Conservation (phyloP, 2,888 invertebrate genomes). For the Aporophyla lueneburgensis region DNA sequence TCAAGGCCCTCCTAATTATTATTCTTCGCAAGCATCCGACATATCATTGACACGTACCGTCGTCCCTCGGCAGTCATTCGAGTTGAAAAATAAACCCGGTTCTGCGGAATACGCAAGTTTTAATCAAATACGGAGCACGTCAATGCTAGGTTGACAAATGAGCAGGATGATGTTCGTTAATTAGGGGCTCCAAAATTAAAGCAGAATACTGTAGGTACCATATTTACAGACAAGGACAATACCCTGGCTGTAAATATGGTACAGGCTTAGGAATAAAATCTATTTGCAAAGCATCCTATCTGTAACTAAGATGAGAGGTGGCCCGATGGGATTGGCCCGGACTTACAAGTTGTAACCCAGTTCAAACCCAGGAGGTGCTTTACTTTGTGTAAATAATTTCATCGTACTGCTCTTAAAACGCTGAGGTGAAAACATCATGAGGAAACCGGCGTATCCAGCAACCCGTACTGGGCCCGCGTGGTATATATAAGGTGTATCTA, state of each 20-base stretch:
- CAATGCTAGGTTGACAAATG: conserved; percentile 30
- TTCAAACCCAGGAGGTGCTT: too few species aligned
- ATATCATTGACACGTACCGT: conserved; percentile 33
- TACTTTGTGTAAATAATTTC: too few species aligned
- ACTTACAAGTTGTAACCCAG: too few species aligned
- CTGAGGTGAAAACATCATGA: too few species aligned
- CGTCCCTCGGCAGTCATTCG: conserved; percentile 24
- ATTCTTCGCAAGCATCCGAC: conserved; percentile 32
- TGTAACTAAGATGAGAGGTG: too few species aligned
- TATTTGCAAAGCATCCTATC: background rate
- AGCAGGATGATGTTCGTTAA: conserved; percentile 30
- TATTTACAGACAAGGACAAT: too few species aligned
- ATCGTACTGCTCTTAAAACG: too few species aligned
- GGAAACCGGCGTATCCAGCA: too few species aligned
- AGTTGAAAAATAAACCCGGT: conserved; percentile 32
- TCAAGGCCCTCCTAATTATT: conserved; percentile 37
- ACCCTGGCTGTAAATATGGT: background rate
- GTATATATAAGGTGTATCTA: too few species aligned
- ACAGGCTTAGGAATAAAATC: background rate
- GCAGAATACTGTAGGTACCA: background rate
- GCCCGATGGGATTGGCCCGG: too few species aligned
- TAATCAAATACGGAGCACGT: conserved; percentile 51
- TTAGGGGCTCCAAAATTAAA: conserved; percentile 46
- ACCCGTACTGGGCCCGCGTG: too few species aligned
- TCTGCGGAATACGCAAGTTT: conserved; percentile 40